phyloP scores from a whole-genome alignment of 2,888 invertebrate genomes.

The Lobophora halterata region DNA sequence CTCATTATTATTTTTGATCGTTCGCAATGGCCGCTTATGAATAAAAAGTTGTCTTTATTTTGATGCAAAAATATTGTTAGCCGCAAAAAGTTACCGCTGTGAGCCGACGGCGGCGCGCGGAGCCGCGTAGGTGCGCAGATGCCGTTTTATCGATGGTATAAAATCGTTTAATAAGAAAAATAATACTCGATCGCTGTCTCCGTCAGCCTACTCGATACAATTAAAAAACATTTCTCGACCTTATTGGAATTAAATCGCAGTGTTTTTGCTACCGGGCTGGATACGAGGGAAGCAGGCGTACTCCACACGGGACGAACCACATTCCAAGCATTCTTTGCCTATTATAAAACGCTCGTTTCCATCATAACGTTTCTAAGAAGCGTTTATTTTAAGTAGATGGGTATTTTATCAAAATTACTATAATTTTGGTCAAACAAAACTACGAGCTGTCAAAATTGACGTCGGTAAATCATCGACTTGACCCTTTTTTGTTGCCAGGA shows the following conservation, averaged over 20 bases:
- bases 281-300: conserved; percentile 41
- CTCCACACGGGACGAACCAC: conserved; percentile 35
- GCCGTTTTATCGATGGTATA: conserved; percentile 39
- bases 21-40: conserved; percentile 65
- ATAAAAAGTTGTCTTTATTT: conserved; percentile 72
- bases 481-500: conserved; percentile 66
- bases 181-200: conserved; percentile 29
- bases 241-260: conserved; percentile 24
- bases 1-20: conserved; percentile 75
- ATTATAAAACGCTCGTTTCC: conserved; percentile 56
- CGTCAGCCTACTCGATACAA: conserved; percentile 33
- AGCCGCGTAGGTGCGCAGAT: conserved; percentile 33
- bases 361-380: conserved; percentile 52
- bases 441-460: conserved; percentile 77
- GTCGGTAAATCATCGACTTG: conserved; percentile 74
- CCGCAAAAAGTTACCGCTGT: conserved; percentile 57
- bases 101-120: conserved; percentile 37
- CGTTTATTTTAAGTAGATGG: conserved; percentile 75
- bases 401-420: conserved; percentile 77
- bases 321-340: conserved; percentile 60
- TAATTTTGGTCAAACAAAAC: conserved; percentile 77
- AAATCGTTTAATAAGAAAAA: conserved; percentile 44
- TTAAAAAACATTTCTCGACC: conserved; percentile 36
- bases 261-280: conserved; percentile 23
- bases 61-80: conserved; percentile 71